A percentile compares a stretch with the other conserved stretches of the same genome.
Evolutionary conservation across 37 sponge, comb jelly and placozoan genomes (phyloP).

Genomic region (Haliclona indistincta): DNA sequence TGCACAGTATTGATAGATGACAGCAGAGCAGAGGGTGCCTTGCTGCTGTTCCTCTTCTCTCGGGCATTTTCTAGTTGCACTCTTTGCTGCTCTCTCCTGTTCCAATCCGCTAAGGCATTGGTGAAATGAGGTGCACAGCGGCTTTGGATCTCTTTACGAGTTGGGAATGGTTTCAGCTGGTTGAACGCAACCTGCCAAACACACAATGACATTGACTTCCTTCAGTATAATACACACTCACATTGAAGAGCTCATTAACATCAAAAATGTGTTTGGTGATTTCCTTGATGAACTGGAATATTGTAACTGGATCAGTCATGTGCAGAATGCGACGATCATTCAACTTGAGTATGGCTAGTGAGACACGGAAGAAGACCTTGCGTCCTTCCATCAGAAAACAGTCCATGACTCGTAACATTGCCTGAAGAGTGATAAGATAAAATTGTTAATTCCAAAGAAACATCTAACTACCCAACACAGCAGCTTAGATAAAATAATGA

Average conservation of each 20-base stretch:
- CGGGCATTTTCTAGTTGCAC: background rate
- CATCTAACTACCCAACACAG: background rate
- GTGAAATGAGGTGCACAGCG: background rate
- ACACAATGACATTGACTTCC: background rate
- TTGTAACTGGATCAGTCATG: constrained; percentile 48
- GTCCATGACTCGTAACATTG: constrained; percentile 57
- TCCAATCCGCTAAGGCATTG: background rate
- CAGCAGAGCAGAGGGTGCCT: constrained; percentile 6
- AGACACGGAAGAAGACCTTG: constrained; percentile 52
- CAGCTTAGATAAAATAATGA: background rate
- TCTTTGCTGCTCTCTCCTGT: constrained; percentile 29
- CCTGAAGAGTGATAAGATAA: constrained; percentile 7
- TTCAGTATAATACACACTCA: constrained; percentile 7
- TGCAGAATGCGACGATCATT: constrained; percentile 32
- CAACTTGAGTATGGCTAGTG: constrained; percentile 45
- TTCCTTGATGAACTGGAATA: constrained; percentile 67
- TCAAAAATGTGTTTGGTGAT: constrained; percentile 60
- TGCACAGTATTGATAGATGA: background rate
- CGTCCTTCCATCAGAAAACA: constrained; percentile 58
- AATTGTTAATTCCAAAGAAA: background rate
- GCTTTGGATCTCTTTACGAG: background rate
- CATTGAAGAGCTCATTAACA: constrained; percentile 53
- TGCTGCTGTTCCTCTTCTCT: background rate
- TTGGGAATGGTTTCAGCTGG: constrained; percentile 35
- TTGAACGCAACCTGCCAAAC: constrained; percentile 22